Evolutionary conservation across 1,140 invertebrate genomes (phyloP).

Genomic region (Drosophila miranda): DNA sequence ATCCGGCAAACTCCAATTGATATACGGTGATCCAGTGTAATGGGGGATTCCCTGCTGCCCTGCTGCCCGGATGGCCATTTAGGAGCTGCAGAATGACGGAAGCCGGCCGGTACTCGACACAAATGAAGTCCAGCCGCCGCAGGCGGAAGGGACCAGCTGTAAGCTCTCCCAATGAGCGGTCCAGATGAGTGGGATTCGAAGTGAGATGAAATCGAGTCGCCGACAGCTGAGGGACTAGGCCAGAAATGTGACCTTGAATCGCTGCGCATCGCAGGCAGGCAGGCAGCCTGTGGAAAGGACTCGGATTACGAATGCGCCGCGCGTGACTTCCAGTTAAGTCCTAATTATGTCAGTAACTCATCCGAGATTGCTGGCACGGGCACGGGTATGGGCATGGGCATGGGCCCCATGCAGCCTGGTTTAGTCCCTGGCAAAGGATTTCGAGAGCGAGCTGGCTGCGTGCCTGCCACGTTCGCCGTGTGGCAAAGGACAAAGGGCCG

Average conservation of each 20-base stretch:
- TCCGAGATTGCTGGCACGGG: constrained; percentile 59
- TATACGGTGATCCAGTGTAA: too few relatives aligned
- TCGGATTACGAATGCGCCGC: constrained; percentile 72
- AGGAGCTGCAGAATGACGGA: too few relatives aligned
- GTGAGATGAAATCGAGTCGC: constrained; percentile 39
- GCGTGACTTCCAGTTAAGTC: constrained; percentile 78
- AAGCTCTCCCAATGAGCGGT: constrained; percentile 22
- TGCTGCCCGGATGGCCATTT: too few relatives aligned
- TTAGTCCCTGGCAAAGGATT: too few relatives aligned
- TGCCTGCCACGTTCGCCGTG: constrained; percentile 66
- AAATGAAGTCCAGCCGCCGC: too few relatives aligned
- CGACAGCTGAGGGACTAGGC: constrained; percentile 43
- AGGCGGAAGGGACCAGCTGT: constrained; percentile 7
- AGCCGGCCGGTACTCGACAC: too few relatives aligned
- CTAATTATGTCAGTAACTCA: constrained; percentile 79
- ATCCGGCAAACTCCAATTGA: too few relatives aligned
- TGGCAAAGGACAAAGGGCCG: background rate
- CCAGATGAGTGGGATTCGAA: constrained; percentile 31
- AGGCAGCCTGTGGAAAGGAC: constrained; percentile 18
- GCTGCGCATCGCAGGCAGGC: constrained; percentile 1
- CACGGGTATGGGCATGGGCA: constrained; percentile 3
- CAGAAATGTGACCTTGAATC: constrained; percentile 65
- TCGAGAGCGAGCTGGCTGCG: constrained; percentile 43
- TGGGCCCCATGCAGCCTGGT: constrained; percentile 7
- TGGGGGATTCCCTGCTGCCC: too few relatives aligned